These are phyloP conservation scores for Elanus axillaris DNA, from an alignment of 2,113 vertebrate species.

Conservation along the genomic window DNA sequence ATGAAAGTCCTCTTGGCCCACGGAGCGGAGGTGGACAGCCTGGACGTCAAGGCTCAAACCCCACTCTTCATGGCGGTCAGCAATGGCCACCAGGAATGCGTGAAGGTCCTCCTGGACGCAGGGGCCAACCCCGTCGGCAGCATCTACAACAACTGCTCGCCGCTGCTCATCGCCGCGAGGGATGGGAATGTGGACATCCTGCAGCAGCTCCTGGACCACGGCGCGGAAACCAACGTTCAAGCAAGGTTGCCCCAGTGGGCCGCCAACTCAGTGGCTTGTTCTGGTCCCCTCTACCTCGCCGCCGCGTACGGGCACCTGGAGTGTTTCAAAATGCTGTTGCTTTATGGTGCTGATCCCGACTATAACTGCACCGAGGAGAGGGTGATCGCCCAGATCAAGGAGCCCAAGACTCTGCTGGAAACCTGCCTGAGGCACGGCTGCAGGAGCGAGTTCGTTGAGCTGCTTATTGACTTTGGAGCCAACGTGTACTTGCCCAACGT, in stretches of 20 bases:
- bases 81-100: constrained; percentile 86
- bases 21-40: constrained; percentile 86
- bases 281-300: constrained; percentile 88
- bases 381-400: constrained; percentile 77
- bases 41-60: constrained; percentile 94
- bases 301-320: constrained; percentile 87
- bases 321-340: constrained; percentile 86
- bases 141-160: constrained; percentile 89
- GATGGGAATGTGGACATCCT: constrained; percentile 82
- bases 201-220: constrained; percentile 80
- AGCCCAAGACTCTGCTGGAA: constrained; percentile 86
- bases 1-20: constrained; percentile 82
- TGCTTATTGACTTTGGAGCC: constrained; percentile 93
- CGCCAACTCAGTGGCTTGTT: constrained; percentile 76
- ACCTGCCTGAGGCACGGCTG: constrained; percentile 87
- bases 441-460: constrained; percentile 77
- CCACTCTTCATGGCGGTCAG: constrained; percentile 90
- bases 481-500: constrained; percentile 84
- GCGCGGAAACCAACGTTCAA: constrained; percentile 82
- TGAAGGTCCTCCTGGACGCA: constrained; percentile 80
- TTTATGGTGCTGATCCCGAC: constrained; percentile 87
- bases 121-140: constrained; percentile 86
- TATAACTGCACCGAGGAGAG: constrained; percentile 87
- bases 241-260: constrained; percentile 84
- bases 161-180: constrained; percentile 83